Conservation (phyloP, 2,888 invertebrate species). For the Conistra vaccinii region DNA sequence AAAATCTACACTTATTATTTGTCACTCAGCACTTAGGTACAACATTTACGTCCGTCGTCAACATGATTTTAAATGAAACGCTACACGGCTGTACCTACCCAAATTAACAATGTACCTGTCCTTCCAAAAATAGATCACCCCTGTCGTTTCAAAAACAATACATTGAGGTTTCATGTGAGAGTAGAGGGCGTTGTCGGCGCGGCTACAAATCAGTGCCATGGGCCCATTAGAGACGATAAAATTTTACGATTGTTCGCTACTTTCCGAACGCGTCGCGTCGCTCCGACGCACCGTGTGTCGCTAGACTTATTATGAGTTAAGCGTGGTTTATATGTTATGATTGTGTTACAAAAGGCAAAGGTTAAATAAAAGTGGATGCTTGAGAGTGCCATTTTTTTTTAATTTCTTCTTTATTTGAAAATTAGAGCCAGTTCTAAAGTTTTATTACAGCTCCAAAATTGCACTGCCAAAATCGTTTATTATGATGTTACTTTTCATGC, state of each 20-base stretch:
- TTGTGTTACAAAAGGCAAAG: neutral
- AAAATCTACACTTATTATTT: neutral
- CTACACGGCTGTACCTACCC: conserved; percentile 33
- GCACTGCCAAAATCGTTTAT: neutral
- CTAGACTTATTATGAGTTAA: conserved; percentile 68
- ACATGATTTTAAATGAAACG: conserved; percentile 49
- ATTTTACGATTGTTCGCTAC: conserved; percentile 84
- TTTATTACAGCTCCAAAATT: neutral
- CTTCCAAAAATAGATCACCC: conserved; percentile 61
- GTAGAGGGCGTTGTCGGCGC: conserved; percentile 64
- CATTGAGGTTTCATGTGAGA: conserved; percentile 70
- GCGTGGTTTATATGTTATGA: conserved; percentile 62
- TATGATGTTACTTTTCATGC: neutral
- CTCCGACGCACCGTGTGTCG: conserved; percentile 69
- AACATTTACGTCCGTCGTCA: neutral
- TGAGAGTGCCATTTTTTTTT: too few relatives aligned
- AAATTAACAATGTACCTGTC: conserved; percentile 67
- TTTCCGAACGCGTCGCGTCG: conserved; percentile 76
- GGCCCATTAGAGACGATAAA: conserved; percentile 87
- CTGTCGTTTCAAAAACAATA: conserved; percentile 64
- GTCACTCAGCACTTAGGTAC: neutral
- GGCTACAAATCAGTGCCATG: conserved; percentile 82
- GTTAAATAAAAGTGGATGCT: neutral
- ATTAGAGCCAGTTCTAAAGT: neutral
- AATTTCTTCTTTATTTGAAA: too few relatives aligned